These are phyloP conservation scores for Deladenus siricidicola DNA, from an alignment of 2,888 invertebrate genomes.

Conservation along the genomic window DNA sequence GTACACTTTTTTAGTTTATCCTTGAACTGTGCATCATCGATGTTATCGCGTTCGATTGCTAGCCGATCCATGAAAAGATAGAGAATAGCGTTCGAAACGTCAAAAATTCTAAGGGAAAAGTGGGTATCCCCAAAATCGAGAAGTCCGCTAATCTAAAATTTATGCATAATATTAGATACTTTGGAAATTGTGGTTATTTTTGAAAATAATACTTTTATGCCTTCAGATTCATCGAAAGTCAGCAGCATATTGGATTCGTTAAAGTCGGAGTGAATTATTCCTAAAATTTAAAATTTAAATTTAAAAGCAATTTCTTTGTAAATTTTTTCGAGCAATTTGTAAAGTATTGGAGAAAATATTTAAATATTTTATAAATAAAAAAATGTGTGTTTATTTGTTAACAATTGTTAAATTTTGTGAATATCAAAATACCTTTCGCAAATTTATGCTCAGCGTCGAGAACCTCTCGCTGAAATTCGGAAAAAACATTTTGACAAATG, in stretches of 20 bases:
- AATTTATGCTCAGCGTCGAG: no score
- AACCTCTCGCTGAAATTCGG: no score
- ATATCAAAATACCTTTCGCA: no score
- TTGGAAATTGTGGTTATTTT: not conserved
- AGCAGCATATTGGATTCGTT: conserved; percentile 1
- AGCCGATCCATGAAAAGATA: conserved; percentile 22
- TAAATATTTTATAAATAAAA: no score
- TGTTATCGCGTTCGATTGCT: not conserved
- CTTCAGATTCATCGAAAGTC: not conserved
- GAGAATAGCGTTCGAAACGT: conserved; percentile 29
- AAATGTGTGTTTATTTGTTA: no score
- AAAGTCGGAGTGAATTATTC: conserved; percentile 5
- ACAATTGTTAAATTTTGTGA: no score
- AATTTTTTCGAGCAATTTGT: not conserved
- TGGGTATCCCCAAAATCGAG: conserved; percentile 33
- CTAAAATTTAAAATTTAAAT: no score
- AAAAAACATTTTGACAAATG: no score
- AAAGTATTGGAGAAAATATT: no score
- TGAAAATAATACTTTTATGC: not conserved
- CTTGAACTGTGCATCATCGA: not conserved
- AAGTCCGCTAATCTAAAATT: conserved; percentile 5
- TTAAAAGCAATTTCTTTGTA: not conserved
- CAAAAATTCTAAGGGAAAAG: conserved; percentile 21
- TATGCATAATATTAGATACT: not conserved
- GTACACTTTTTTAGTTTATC: not conserved